Percentiles rank a stretch among this genome's conserved stretches.
Evolutionary conservation across 2,888 invertebrate genomes (phyloP).

Genomic region (Abrostola triplasia): DNA sequence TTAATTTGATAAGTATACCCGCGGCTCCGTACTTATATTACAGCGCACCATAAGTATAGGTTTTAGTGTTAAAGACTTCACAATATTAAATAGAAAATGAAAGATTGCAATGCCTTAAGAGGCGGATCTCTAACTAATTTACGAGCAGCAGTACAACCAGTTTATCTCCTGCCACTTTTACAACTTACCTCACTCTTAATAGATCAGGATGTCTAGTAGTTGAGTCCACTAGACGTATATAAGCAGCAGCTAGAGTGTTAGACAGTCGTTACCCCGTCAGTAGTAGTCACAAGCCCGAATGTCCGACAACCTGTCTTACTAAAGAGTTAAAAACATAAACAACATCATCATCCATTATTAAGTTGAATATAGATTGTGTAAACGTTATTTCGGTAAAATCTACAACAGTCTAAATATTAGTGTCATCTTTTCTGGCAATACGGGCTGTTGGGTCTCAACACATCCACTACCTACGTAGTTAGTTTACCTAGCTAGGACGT

Average conservation of each 20-base stretch:
- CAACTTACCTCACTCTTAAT: constrained; percentile 37
- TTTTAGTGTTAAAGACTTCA: constrained; percentile 14
- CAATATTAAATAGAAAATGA: constrained; percentile 1
- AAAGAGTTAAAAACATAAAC: too few species aligned
- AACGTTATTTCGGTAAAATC: too few species aligned
- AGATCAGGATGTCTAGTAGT: constrained; percentile 36
- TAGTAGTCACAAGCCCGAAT: neutral
- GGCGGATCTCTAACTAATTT: constrained; percentile 39
- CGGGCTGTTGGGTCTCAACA: too few species aligned
- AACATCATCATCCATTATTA: too few species aligned
- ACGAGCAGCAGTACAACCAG: constrained; percentile 28
- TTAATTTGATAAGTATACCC: too few species aligned
- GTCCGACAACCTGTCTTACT: too few species aligned
- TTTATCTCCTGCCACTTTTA: constrained; percentile 26
- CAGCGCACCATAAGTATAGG: constrained; percentile 12
- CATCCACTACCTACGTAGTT: too few species aligned
- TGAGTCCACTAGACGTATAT: constrained; percentile 8
- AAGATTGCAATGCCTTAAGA: constrained; percentile 39
- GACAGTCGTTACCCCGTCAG: neutral
- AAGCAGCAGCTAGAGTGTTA: neutral
- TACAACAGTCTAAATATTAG: too few species aligned
- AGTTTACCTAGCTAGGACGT: too few species aligned
- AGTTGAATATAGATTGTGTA: too few species aligned
- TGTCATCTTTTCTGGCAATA: too few species aligned
- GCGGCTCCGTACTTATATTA: constrained; percentile 6